These are phyloP conservation scores for Belonocnema kinseyi DNA, from an alignment of 1,140 invertebrate genomes.

Conservation along the genomic window DNA sequence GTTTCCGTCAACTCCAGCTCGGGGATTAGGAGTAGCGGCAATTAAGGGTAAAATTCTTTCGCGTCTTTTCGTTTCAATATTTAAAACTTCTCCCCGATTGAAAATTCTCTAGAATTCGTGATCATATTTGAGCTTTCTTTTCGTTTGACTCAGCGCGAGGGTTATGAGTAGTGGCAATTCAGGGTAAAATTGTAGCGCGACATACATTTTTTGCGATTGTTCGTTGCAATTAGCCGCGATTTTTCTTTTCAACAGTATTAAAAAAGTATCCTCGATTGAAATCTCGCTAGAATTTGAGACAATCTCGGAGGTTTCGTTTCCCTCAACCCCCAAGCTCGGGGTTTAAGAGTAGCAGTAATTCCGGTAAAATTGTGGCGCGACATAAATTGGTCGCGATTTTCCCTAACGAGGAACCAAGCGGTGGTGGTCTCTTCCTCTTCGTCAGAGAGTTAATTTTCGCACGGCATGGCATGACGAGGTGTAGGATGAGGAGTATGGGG, in stretches of 20 bases:
- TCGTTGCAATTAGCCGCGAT: background rate
- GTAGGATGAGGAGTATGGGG: background rate
- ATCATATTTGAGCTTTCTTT: background rate
- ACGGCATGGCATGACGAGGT: background rate
- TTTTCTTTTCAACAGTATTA: too few relatives aligned
- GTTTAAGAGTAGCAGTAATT: slow-evolving; percentile 19
- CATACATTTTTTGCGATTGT: slow-evolving; percentile 21
- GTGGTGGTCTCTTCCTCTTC: background rate
- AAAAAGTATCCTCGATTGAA: too few relatives aligned
- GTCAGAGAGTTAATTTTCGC: slow-evolving; percentile 27
- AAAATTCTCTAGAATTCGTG: too few relatives aligned
- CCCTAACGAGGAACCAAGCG: slow-evolving; percentile 22
- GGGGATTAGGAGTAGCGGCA: slow-evolving; percentile 3
- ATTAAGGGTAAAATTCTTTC: background rate
- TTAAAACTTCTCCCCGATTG: too few relatives aligned
- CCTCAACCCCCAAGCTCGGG: background rate
- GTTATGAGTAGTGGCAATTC: background rate
- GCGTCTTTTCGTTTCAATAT: background rate
- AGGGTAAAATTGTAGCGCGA: slow-evolving; percentile 11
- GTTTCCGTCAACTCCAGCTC: background rate
- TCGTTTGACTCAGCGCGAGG: background rate
- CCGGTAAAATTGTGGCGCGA: slow-evolving; percentile 7
- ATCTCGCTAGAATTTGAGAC: too few relatives aligned
- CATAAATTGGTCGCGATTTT: slow-evolving; percentile 29
- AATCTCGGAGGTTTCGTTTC: background rate